Evolutionary conservation across 2,113 vertebrate species (phyloP).

Genomic region (Euleptes europaea): DNA sequence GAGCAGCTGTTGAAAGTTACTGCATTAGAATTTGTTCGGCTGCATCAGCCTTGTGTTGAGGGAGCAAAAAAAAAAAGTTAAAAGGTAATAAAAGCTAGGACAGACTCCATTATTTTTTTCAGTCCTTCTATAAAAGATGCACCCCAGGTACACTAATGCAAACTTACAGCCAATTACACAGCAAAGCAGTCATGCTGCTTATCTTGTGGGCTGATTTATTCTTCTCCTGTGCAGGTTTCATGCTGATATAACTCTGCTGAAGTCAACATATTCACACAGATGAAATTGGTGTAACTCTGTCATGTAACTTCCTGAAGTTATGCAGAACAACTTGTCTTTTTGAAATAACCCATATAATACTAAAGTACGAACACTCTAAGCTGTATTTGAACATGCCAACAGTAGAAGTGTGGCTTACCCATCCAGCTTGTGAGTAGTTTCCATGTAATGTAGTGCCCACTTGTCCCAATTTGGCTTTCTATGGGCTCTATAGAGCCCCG

Average conservation of each 20-base stretch:
- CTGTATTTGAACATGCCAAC: not conserved
- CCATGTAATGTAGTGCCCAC: not conserved
- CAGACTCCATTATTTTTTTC: constrained; percentile 13
- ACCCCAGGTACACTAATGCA: constrained; percentile 18
- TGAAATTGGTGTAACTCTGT: constrained; percentile 21
- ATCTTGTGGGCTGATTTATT: constrained; percentile 50
- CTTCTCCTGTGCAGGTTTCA: constrained; percentile 25
- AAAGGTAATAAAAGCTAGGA: constrained; percentile 22
- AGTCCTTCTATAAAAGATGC: constrained; percentile 24
- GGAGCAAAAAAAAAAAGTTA: constrained; percentile 1
- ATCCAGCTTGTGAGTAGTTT: not conserved
- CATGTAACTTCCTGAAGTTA: not conserved
- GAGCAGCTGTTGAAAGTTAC: constrained; percentile 38
- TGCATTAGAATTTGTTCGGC: constrained; percentile 41
- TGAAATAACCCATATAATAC: not conserved
- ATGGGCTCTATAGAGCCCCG: too few relatives aligned
- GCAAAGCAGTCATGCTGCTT: constrained; percentile 32
- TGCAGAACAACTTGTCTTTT: not conserved
- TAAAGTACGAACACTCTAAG: not conserved
- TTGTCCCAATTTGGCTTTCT: not conserved
- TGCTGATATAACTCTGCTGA: constrained; percentile 31
- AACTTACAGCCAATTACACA: constrained; percentile 32
- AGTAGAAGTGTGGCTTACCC: not conserved
- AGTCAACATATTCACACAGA: constrained; percentile 36
- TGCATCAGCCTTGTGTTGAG: not conserved